Evolutionary conservation across 1,140 invertebrate species (phyloP).

Genomic region (Arion vulgaris): DNA sequence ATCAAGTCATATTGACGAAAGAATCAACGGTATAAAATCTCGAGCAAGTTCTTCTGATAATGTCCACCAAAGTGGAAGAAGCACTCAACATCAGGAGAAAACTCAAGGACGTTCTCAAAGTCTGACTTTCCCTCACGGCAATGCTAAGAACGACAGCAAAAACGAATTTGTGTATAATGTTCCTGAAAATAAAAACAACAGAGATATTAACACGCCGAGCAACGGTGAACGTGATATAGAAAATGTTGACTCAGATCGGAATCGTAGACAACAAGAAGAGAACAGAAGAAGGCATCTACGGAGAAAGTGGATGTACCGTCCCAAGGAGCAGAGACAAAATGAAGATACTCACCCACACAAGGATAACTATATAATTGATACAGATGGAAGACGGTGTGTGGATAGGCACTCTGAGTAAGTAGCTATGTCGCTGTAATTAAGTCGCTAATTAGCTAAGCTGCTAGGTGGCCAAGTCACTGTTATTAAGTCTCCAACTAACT

Average conservation of each 20-base stretch:
- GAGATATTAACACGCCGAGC: background rate
- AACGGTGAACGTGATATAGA: background rate
- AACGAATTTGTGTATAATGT: background rate
- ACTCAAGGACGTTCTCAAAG: background rate
- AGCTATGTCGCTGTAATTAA: too few relatives aligned
- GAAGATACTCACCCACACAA: background rate
- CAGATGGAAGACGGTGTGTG: background rate
- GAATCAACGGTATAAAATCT: background rate
- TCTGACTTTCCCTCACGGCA: background rate
- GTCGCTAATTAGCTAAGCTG: too few relatives aligned
- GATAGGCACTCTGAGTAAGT: slow-evolving; percentile 12
- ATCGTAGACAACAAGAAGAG: background rate
- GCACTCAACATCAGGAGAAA: background rate
- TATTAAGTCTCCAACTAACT: too few relatives aligned
- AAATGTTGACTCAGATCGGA: background rate
- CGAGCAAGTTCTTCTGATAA: background rate
- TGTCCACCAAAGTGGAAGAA: background rate
- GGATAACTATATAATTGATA: background rate
- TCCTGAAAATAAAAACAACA: background rate
- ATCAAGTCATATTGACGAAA: background rate
- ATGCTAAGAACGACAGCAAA: background rate
- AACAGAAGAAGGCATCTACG: background rate
- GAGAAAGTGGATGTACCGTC: background rate
- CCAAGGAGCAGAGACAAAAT: background rate
- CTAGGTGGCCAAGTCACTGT: too few relatives aligned